Base-by-base conservation (phyloP, 2,888 invertebrate species). In the Nomada hirtipes region DNA sequence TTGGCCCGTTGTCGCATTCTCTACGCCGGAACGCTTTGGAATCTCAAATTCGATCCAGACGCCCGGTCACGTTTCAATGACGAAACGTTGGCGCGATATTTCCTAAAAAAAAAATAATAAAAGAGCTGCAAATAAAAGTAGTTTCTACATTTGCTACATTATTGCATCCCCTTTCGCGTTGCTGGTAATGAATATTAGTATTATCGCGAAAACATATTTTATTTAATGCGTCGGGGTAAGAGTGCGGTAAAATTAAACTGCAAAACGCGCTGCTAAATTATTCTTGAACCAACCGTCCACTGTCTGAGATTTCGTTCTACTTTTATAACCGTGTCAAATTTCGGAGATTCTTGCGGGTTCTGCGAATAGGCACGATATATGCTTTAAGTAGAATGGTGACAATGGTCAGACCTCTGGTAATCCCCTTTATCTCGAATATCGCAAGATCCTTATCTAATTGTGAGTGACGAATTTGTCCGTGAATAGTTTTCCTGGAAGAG, bases 31-130 rank as follows among this genome's bases (percentile, higher is more conserved):
- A 11, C 20, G 36, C 55, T 72, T 60, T 13, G 65, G 65, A 74
- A 74, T 74, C 65, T 60, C 59, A 74, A 77, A 59, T 72, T 60
- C 65, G 47, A 65, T 26, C 74, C 44, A 29, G 44, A 15, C 44
- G n/a, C 3, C 13, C 20, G 13, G 2, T 69, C 52, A 26, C 9
- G 18, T 47, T 68, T 68, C 36, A 42, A 61, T 26, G 42, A 61
- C 10, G 57, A 20, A 68, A 44, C 20, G 50, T 53, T 36, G 29
- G 61, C 26, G 18, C 2, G 15, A 47, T 74, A 23, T n/a, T 52
- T 4, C 4, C 4, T 36, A 36, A 36, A 36, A 36, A 36, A 29
- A 7, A 4, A 29, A 29, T 4, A 26, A 26, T 26, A 26, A 26
- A 26, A 26, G 26, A 26, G 26, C 26, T 26, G 2, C 26, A 26